These are phyloP conservation scores for Pomacea maculata DNA, from an alignment of 1,140 invertebrate species.

Conservation along the genomic window DNA sequence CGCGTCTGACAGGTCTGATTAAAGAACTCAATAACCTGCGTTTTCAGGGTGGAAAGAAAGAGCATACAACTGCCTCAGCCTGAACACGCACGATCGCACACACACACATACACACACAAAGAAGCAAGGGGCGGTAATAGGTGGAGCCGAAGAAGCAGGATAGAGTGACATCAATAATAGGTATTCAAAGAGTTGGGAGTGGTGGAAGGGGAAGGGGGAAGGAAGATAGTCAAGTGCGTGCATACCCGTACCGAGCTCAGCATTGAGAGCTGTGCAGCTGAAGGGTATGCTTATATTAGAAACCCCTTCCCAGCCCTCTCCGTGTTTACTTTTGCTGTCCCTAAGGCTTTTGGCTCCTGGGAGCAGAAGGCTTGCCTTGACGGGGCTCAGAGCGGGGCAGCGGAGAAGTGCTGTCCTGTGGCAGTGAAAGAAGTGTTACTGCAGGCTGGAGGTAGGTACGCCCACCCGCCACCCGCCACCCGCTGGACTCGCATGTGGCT, in stretches of 20 bases:
- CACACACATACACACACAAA: conserved; percentile 16
- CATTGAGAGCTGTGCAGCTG: neutral
- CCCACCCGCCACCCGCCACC: too few relatives aligned
- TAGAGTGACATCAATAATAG: too few relatives aligned
- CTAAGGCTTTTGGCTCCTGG: neutral
- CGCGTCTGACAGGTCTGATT: too few relatives aligned
- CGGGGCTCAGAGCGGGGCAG: neutral
- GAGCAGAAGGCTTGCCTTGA: neutral
- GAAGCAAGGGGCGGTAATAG: neutral
- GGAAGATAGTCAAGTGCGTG: neutral
- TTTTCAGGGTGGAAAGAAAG: too few relatives aligned
- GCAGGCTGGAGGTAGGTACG: neutral
- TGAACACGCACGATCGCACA: neutral
- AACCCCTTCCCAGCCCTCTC: neutral
- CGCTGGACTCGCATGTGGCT: too few relatives aligned
- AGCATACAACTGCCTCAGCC: too few relatives aligned
- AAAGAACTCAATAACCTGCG: too few relatives aligned
- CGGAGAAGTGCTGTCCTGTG: neutral
- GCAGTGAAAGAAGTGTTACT: neutral
- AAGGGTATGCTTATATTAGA: neutral
- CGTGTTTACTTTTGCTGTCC: neutral
- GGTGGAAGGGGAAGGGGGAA: neutral
- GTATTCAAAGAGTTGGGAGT: neutral
- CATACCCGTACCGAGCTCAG: neutral
- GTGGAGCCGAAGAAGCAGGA: neutral